These are phyloP conservation scores for Asarcornis scutulata DNA, from an alignment of 2,113 vertebrate genomes.

Conservation along the genomic window DNA sequence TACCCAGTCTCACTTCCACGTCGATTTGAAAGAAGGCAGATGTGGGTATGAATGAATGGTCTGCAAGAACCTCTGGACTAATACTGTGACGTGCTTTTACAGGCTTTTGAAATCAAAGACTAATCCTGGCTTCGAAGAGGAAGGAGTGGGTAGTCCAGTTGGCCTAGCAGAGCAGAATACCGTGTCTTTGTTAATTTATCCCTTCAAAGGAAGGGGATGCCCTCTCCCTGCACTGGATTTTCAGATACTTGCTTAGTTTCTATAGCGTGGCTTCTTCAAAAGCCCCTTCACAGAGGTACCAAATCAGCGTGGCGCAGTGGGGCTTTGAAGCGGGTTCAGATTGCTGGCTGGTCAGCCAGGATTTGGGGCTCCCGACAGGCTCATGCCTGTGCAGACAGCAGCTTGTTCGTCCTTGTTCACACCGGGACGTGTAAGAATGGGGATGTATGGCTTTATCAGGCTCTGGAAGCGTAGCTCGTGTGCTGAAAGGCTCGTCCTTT, in stretches of 20 bases:
- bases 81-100: not conserved
- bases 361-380: not conserved
- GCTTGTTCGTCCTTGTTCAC: not conserved
- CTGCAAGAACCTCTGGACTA: not conserved
- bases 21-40: not conserved
- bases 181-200: not conserved
- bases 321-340: not conserved
- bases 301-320: fast-evolving
- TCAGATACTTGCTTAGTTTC: not conserved
- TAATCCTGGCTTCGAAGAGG: not conserved
- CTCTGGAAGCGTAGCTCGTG: not conserved
- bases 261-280: not conserved
- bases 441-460: fast-evolving
- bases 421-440: fast-evolving
- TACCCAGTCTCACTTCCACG: not conserved
- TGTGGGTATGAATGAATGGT: not conserved
- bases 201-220: not conserved
- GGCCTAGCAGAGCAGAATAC: not conserved
- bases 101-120: not conserved
- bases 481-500: not conserved
- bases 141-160: not conserved
- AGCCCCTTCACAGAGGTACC: not conserved
- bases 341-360: not conserved
- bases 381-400: fast-evolving
- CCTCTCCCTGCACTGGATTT: not conserved